Base-by-base conservation (phyloP, 2,888 invertebrate species). In the Petrophora chlorosata region DNA sequence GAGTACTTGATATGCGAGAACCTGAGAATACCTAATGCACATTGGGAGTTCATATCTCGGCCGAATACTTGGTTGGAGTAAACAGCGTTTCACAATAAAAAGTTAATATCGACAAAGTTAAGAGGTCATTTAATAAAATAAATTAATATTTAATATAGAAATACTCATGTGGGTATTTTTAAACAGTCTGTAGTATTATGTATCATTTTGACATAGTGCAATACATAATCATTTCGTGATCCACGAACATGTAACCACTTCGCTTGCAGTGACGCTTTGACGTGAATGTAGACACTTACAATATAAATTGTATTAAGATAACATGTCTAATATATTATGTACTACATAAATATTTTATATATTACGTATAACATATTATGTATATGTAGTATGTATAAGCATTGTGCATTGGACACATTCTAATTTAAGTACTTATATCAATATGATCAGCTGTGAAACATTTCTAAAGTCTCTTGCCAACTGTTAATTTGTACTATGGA, bases 131-230 rank as follows among this genome's bases (percentile, higher is more conserved):
- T 14, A 15, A 17, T 23, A 5, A 2, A 30, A 34, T 16, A 25
- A n/a, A 16, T 12, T 9, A 28, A 13, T 48, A 35, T 26, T 25
- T 10, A 39, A 3, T 15, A 44, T 15, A 19, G 38, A 36, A 15
- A 46, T 36, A 55, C 43, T 83, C 87, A 87, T 87, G 87, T 87
- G 87, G 87, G 87, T 81, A 71, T 86, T 87, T 87, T 87, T 87
- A 86, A 84, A 81, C 53, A 55, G 45, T 32, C 36, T 38, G 41
- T 35, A 46, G 17, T 45, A 50, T 44, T 35, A 43, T 23, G 76
- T 73, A 69, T 76, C 13, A 3, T 10, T 76, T 79, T 70, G 73
- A 77, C 75, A 71, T 56, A 25, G 53, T 54, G 63, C 40, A 42
- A 53, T 42, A 59, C 54, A 53, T 62, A 23, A n/a, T n/a, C n/a